Conservation (phyloP, 2,888 invertebrate genomes). For the Eledona agricola region DNA sequence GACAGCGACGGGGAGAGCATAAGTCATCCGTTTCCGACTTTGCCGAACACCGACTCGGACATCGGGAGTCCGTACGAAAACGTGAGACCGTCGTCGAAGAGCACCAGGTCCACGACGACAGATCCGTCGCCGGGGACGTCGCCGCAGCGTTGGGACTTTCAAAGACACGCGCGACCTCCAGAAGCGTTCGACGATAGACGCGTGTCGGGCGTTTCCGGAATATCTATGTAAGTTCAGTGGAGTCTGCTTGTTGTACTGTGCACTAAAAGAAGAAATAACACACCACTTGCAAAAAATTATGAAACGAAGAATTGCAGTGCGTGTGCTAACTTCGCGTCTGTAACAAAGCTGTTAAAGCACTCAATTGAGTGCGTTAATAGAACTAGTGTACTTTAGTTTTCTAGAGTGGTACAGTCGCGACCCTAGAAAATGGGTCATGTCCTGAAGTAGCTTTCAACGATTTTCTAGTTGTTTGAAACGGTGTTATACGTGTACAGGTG, state of each 20-base stretch:
- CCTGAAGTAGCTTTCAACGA: no score
- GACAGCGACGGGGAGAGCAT: conserved; percentile 62
- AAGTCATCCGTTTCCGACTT: conserved; percentile 70
- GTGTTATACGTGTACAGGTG: no score
- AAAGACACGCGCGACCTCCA: conserved; percentile 61
- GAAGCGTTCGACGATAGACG: conserved; percentile 65
- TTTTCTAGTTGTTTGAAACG: no score
- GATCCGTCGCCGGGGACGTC: conserved; percentile 67
- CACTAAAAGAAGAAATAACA: no score
- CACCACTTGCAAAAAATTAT: not conserved
- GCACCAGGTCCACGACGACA: conserved; percentile 59
- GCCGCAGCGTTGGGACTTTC: conserved; percentile 65
- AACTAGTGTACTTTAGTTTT: no score
- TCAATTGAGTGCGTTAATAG: no score
- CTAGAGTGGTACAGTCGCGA: no score
- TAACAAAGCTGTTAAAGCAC: no score
- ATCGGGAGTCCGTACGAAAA: conserved; percentile 72
- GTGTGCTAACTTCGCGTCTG: not conserved
- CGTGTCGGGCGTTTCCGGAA: conserved; percentile 68
- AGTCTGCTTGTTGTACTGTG: no score
- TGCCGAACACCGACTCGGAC: conserved; percentile 69
- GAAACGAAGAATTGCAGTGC: not conserved
- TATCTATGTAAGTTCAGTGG: conserved; percentile 68
- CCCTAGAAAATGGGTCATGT: no score
- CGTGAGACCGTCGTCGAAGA: conserved; percentile 65